A percentile compares a stretch with the other conserved stretches of the same genome.
Evolutionary conservation across 2,797 vertebrate genomes (phyloP).

Genomic region (Hemitrygon akajei): DNA sequence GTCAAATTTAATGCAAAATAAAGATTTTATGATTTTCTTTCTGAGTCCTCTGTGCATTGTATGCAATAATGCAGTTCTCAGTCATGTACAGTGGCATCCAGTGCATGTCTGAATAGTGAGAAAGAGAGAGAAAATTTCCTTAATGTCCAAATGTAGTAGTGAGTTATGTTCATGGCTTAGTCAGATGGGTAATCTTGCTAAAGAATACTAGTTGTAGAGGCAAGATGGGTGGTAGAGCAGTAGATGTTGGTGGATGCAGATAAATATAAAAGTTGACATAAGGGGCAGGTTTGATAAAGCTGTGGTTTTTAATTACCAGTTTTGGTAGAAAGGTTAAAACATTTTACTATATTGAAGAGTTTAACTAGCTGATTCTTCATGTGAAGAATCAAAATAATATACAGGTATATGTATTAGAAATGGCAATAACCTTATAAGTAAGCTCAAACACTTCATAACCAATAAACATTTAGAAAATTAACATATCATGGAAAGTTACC

Average conservation of each 20-base stretch:
- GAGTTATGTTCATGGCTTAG: background rate
- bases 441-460: background rate
- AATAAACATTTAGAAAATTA: background rate
- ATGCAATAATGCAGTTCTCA: background rate
- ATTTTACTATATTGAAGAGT: background rate
- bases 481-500: conserved; percentile 25
- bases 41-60: no score
- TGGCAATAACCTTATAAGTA: background rate
- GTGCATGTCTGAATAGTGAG: background rate
- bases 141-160: background rate
- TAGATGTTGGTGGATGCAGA: background rate
- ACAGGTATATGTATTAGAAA: background rate
- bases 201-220: background rate
- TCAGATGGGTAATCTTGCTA: background rate
- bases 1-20: no score
- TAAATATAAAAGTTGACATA: background rate
- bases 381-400: background rate
- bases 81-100: background rate
- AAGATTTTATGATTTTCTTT: no score
- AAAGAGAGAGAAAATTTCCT: background rate
- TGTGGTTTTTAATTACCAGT: background rate
- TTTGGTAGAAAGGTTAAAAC: background rate
- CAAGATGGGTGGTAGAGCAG: background rate
- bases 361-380: background rate
- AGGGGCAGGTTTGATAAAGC: background rate